Evolutionary conservation across 2,888 invertebrate genomes (phyloP).

Genomic region (Petrolisthes manimaculis): DNA sequence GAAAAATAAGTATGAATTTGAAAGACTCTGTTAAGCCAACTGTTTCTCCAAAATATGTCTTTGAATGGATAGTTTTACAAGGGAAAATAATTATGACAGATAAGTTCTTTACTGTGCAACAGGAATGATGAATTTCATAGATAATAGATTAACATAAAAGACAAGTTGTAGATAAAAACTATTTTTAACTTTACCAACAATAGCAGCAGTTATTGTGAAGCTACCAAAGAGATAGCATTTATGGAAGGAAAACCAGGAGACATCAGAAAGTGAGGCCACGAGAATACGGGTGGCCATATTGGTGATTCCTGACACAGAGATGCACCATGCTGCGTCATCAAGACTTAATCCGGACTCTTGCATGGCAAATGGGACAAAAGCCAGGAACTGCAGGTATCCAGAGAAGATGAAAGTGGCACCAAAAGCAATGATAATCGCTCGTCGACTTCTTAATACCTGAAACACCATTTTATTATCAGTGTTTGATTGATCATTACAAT

Average conservation of each 20-base stretch:
- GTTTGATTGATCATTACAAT: not conserved
- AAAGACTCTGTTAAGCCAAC: no score
- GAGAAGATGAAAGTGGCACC: constrained; percentile 22
- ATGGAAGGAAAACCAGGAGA: constrained; percentile 29
- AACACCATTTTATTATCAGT: not conserved
- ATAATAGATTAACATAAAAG: not conserved
- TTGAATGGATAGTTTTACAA: no score
- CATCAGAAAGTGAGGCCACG: constrained; percentile 37
- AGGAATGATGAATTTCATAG: not conserved
- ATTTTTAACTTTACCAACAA: constrained; percentile 17
- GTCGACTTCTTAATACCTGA: constrained; percentile 4
- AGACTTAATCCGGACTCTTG: constrained; percentile 41
- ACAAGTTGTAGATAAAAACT: not conserved
- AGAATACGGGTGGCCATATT: constrained; percentile 41
- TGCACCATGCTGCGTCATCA: constrained; percentile 36
- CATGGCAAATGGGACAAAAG: constrained; percentile 41
- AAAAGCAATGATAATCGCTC: constrained; percentile 22
- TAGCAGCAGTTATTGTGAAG: constrained; percentile 18
- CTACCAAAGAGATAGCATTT: constrained; percentile 35
- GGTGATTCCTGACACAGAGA: constrained; percentile 26
- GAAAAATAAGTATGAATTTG: no score
- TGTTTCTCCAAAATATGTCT: no score
- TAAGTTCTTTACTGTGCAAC: no score
- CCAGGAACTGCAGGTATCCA: constrained; percentile 38
- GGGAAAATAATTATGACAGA: no score